Base-by-base conservation (phyloP, 2,888 invertebrate species). In the Harpalus rubripes region DNA sequence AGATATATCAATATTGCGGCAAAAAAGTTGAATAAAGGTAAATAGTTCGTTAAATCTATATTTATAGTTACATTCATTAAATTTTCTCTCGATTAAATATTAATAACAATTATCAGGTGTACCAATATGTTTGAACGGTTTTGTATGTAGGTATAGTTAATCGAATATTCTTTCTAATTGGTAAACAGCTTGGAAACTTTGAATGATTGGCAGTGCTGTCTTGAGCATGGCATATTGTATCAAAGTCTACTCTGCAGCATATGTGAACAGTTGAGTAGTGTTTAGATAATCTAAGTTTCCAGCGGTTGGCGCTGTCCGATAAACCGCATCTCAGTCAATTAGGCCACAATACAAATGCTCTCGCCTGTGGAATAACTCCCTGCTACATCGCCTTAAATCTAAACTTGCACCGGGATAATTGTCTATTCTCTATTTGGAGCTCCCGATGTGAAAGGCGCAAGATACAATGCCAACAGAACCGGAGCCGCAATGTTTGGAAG, bases 291-390 rank as follows among this genome's bases (percentile, higher is more conserved):
- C 44, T 44, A 74, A 74, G 41, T 41, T 74, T 63, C 63, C 18
- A 44, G 52, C 16, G 72, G 72, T 74, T 74, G 7, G 7, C 3
- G 16, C 6, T 74, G 12, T 41, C 72, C 18, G 72, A 74, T 74
- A 74, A 74, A 7, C 39, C 72, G 15, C 72, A 74, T 18, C 72
- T 74, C 44, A 44, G 16, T 74, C 72, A 74, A 74, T 74, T 74
- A 74, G 41, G 7, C 44, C 72, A 74, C 72, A 74, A 74, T 74
- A 44, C 72, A 74, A 72, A 44, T 74, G 72, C 18, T 41, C 72
- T 74, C 26, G 72, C 72, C 44, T 15, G 39, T 44, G 44, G 41
- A 22, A 74, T 16, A 74, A 74, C 26, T 72, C 41, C 41, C 22
- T 8, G n/a, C 26, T 65, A 32, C 68, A 68, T 44, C 72, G 72